Evolutionary conservation across 2,113 vertebrate species (phyloP).

Genomic region (Platichthys flesus): DNA sequence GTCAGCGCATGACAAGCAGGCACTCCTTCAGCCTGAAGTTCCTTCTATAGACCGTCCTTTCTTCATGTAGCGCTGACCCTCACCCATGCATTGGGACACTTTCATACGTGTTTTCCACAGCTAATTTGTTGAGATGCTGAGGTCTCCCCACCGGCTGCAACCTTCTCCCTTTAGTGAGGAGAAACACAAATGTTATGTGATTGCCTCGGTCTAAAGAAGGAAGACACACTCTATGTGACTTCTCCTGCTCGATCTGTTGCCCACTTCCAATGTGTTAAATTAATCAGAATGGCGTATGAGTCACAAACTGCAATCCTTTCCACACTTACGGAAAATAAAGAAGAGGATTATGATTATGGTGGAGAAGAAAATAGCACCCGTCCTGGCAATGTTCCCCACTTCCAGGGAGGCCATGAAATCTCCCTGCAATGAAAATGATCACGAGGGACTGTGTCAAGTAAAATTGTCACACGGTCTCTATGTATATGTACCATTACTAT

Average conservation of each 20-base stretch:
- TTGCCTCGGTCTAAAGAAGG: not conserved
- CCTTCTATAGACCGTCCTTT: not conserved
- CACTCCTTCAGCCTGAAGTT: not conserved
- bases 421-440: conserved; percentile 47
- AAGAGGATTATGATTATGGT: conserved; percentile 54
- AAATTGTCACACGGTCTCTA: conserved; percentile 3
- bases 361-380: conserved; percentile 40
- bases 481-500: conserved; percentile 18
- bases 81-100: conserved; percentile 7
- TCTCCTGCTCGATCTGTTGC: not conserved
- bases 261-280: conserved; percentile 34
- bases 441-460: not conserved
- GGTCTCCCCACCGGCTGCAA: not conserved
- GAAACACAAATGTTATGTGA: conserved; percentile 28
- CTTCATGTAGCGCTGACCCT: not conserved
- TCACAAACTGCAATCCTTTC: conserved; percentile 35
- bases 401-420: conserved; percentile 7
- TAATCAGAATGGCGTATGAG: conserved; percentile 19
- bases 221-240: conserved; percentile 9
- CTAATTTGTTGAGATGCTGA: not conserved
- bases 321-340: conserved; percentile 62
- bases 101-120: conserved; percentile 63
- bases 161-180: conserved; percentile 40
- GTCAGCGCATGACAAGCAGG: not conserved
- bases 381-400: conserved; percentile 45